Base-by-base conservation (phyloP, 2,113 vertebrate genomes). In the Scytalopus superciliaris region DNA sequence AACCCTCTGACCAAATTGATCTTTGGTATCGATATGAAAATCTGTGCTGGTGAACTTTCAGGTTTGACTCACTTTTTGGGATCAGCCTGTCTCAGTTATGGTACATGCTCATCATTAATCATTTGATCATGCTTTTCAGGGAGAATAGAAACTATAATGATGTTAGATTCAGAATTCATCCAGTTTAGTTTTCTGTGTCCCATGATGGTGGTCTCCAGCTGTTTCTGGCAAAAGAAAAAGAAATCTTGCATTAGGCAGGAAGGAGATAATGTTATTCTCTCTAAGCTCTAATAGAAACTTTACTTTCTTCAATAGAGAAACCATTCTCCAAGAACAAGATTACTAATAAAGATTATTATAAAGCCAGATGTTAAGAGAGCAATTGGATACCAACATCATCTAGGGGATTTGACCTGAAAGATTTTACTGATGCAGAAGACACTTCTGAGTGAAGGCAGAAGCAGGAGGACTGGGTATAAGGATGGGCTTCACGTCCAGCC, bases 11-110 rank as follows among this genome's bases (percentile, higher is more conserved):
- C 74, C 76, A 78, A 74, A 89, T 87, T 91, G 89, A 84, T 96
- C 79, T 56, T 89, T 75, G 28, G 8, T 70, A 91, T 84, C 0
- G 5, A 84, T 92, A 79, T 33, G 56, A 76, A 83, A 77, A 73
- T 53, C 40, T 68, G 50, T 78, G 53, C 47, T 72, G 52, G 37
- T 89, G 91, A 92, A 55, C 49, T 93, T 91, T 73, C 9, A 9
- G 57, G 68, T 69, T 93, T 97, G 94, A 96, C 72, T 96, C 96
- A 96, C 53, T 53, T 91, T 87, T 76, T 87, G 94, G 44, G 81
- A 88, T 80, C 73, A 89, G 27, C 28, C 63, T 62, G 60, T 90
- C 69, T 96, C 84, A 87, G 50, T 44, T 62, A 66, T 19, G 39
- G 63, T 60, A 66, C 76, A 60, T 7, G 74, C 30, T 87, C 19